Evolutionary conservation across 2,888 invertebrate genomes (phyloP).

Genomic region (Habroteleia sp.): DNA sequence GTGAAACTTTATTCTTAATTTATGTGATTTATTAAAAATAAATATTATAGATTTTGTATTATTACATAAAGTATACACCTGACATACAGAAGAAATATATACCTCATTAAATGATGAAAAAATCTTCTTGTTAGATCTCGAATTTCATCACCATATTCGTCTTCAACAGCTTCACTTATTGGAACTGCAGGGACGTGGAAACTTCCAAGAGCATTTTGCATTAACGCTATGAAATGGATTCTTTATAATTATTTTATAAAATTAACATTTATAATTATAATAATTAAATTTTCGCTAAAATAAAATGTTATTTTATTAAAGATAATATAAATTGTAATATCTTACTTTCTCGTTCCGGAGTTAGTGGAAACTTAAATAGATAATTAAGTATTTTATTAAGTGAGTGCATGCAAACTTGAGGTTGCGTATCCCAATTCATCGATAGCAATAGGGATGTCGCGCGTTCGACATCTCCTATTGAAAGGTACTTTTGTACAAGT

Average conservation of each 20-base stretch:
- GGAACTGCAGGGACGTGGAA: slow-evolving; percentile 88
- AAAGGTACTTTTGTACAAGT: slow-evolving; percentile 85
- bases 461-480: slow-evolving; percentile 85
- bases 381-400: slow-evolving; percentile 88
- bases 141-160: slow-evolving; percentile 89
- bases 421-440: slow-evolving; percentile 91
- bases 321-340: too few species aligned
- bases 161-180: slow-evolving; percentile 85
- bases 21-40: too few species aligned
- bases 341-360: slow-evolving; percentile 84
- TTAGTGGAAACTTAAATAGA: slow-evolving; percentile 84
- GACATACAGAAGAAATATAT: too few species aligned
- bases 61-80: too few species aligned
- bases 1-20: too few species aligned
- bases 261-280: not conserved
- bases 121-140: slow-evolving; percentile 92
- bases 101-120: slow-evolving; percentile 93
- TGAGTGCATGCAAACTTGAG: slow-evolving; percentile 88
- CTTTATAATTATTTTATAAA: not conserved
- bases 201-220: slow-evolving; percentile 90
- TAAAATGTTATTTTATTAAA: too few species aligned
- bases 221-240: slow-evolving; percentile 69
- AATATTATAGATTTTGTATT: too few species aligned
- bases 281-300: too few species aligned
- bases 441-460: slow-evolving; percentile 86